These are phyloP conservation scores for Macrosoma leucophasiata DNA, from an alignment of 2,888 invertebrate species.

Conservation along the genomic window DNA sequence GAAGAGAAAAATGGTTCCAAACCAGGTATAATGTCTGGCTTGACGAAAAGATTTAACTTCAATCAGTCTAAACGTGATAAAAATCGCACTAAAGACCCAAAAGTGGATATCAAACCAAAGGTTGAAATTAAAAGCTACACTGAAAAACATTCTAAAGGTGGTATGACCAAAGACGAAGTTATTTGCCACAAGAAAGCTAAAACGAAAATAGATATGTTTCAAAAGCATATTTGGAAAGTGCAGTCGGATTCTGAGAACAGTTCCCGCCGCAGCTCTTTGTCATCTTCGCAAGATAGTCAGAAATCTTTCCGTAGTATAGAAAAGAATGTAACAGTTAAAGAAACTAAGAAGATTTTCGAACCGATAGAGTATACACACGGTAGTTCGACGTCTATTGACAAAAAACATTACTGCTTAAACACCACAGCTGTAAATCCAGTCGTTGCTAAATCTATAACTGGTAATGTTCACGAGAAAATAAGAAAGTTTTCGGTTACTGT, in stretches of 20 bases:
- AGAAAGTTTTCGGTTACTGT: conserved; percentile 54
- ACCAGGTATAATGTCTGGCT: conserved; percentile 50
- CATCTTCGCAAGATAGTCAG: conserved; percentile 36
- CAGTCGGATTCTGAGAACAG: conserved; percentile 60
- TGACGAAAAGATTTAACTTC: conserved; percentile 55
- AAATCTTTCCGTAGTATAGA: conserved; percentile 34
- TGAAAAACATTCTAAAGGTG: conserved; percentile 51
- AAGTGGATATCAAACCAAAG: conserved; percentile 47
- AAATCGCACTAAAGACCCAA: conserved; percentile 31
- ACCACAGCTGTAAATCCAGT: conserved; percentile 13
- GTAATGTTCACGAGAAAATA: conserved; percentile 66
- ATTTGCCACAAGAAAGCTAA: conserved; percentile 64
- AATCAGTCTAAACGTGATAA: conserved; percentile 57
- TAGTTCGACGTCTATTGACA: too few relatives aligned
- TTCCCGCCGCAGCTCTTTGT: too few relatives aligned
- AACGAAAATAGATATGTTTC: conserved; percentile 67
- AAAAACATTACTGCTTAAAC: too few relatives aligned
- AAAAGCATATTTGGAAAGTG: conserved; percentile 59
- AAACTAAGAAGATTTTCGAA: conserved; percentile 53
- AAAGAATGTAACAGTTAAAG: conserved; percentile 55
- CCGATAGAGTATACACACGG: too few relatives aligned
- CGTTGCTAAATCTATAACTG: conserved; percentile 41
- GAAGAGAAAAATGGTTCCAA: too few relatives aligned
- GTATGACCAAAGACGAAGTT: conserved; percentile 53
- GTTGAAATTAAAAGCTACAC: conserved; percentile 62